phyloP scores from a whole-genome alignment of 2,797 vertebrate species.

The Thamnophis elegans region DNA sequence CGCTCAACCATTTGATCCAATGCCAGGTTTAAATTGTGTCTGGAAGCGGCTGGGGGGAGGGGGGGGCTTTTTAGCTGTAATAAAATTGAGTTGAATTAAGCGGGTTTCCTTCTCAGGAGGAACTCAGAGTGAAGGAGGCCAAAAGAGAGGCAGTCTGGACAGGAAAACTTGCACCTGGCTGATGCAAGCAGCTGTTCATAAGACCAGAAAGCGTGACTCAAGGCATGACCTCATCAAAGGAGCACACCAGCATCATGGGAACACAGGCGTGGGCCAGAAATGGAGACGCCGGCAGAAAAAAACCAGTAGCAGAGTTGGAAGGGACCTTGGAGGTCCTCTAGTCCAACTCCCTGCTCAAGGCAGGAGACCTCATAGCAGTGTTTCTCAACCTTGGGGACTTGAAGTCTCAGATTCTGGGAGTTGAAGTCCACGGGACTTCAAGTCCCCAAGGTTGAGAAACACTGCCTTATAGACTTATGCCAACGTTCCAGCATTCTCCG shows the following conservation, averaged over 20 bases:
- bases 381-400: no score
- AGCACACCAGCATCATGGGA: neutral
- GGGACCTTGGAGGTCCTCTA: neutral
- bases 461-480: no score
- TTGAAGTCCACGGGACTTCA: no score
- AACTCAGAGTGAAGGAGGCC: neutral
- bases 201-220: neutral
- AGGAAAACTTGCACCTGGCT: neutral
- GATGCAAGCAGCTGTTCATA: neutral
- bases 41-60: no score
- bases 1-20: neutral
- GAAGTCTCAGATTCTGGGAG: no score
- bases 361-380: no score
- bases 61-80: neutral
- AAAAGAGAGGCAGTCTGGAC: rapidly evolving
- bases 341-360: neutral
- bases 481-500: no score
- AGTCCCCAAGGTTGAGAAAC: no score
- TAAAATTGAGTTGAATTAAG: neutral
- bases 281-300: neutral
- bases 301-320: neutral
- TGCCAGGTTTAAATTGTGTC: neutral
- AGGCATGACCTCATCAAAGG: no score
- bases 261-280: neutral
- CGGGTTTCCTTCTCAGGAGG: neutral